A percentile compares a stretch with the other conserved stretches of the same genome.
These are phyloP conservation scores for Galaxea fascicularis DNA, from an alignment of 92 coral and sea anemone genomes.

Conservation along the genomic window DNA sequence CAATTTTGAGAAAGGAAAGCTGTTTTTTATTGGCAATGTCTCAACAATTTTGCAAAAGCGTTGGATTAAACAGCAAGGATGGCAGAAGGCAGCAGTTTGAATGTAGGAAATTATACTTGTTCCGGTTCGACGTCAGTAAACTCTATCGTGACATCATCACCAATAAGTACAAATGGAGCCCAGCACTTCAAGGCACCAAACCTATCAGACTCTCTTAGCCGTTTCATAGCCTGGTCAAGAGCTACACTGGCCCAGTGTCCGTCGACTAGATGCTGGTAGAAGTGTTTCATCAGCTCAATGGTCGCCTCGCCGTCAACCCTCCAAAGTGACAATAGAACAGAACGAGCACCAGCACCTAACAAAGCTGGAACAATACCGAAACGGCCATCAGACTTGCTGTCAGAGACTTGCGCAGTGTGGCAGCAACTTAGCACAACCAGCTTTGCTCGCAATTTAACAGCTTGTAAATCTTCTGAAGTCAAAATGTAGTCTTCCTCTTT, in stretches of 20 bases:
- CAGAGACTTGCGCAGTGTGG: not conserved
- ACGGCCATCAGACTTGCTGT: not conserved
- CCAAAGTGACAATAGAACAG: slow-evolving; percentile 33
- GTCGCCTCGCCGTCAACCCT: slow-evolving; percentile 33
- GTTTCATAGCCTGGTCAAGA: slow-evolving; percentile 27
- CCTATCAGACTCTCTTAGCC: slow-evolving; percentile 10
- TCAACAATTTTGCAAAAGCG: no score
- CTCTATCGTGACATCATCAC: not conserved
- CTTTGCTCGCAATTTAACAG: not conserved
- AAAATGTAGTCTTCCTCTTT: not conserved
- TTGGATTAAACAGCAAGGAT: no score
- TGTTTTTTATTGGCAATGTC: no score
- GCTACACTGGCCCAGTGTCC: slow-evolving; percentile 28
- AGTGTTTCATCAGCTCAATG: slow-evolving; percentile 22
- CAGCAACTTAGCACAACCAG: slow-evolving; percentile 15
- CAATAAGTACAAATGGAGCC: not conserved
- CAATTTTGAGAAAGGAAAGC: no score
- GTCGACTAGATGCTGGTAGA: slow-evolving; percentile 16
- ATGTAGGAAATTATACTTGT: no score
- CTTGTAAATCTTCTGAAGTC: not conserved
- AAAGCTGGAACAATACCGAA: slow-evolving; percentile 30
- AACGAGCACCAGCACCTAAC: slow-evolving; percentile 38
- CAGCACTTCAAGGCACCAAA: not conserved
- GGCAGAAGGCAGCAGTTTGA: no score
- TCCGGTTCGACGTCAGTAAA: no score